phyloP scores from a whole-genome alignment of 2,113 vertebrate species.

The Rhinopithecus roxellana region DNA sequence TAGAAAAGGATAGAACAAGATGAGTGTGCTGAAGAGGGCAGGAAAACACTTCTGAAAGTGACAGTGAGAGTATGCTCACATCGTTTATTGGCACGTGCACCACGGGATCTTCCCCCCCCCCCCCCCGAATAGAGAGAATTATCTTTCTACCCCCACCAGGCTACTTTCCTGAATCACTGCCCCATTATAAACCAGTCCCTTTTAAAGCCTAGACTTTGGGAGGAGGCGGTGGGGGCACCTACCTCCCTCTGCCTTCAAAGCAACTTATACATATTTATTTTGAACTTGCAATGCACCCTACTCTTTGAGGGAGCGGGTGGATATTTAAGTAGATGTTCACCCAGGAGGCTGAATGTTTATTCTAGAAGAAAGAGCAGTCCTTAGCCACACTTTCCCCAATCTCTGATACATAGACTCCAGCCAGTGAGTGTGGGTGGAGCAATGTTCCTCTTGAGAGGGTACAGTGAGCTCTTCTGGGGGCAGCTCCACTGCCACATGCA shows the following conservation, averaged over 20 bases:
- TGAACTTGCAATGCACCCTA: background rate
- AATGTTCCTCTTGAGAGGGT: background rate
- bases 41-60: background rate
- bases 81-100: background rate
- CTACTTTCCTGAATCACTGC: background rate
- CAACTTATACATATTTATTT: constrained; percentile 24
- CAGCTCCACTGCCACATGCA: background rate
- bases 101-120: background rate
- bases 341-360: background rate
- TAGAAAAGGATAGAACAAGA: background rate
- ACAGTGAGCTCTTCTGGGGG: constrained; percentile 6
- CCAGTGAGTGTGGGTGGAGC: constrained; percentile 26
- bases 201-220: background rate
- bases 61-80: background rate
- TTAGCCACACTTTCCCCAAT: background rate
- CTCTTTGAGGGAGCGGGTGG: background rate
- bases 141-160: background rate
- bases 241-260: background rate
- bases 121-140: background rate
- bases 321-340: constrained; percentile 6
- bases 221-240: background rate
- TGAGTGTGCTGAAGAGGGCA: background rate
- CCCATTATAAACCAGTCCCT: background rate
- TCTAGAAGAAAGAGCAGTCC: background rate
- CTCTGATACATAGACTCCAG: background rate